Percentiles rank a stretch among this genome's conserved stretches.
Evolutionary conservation across 2,113 vertebrate species (phyloP).

Genomic region (Tetraodon nigroviridis): DNA sequence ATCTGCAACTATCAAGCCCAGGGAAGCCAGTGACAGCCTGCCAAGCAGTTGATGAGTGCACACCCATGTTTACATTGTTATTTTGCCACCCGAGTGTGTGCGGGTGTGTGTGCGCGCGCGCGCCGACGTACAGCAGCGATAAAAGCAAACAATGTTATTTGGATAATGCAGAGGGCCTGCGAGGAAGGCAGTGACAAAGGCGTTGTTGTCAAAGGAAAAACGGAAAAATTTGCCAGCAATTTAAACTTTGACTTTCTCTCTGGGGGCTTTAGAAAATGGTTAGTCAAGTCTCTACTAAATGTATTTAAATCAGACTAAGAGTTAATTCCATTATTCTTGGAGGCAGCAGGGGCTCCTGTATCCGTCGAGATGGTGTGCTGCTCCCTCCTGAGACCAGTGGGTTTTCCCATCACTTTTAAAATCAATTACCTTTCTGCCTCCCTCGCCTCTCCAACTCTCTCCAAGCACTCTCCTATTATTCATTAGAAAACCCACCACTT

Average conservation of each 20-base stretch:
- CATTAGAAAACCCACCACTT: slow-evolving; percentile 70
- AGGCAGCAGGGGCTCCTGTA: slow-evolving; percentile 59
- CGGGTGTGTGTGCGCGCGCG: slow-evolving; percentile 28
- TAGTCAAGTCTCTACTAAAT: slow-evolving; percentile 64
- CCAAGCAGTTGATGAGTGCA: slow-evolving; percentile 34
- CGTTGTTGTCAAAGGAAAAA: slow-evolving; percentile 34
- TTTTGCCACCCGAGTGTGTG: slow-evolving; percentile 31
- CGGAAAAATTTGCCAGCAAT: slow-evolving; percentile 39
- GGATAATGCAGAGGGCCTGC: slow-evolving; percentile 29
- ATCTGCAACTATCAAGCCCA: slow-evolving; percentile 24
- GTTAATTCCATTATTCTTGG: slow-evolving; percentile 69
- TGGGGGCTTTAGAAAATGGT: slow-evolving; percentile 59
- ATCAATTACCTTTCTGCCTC: slow-evolving; percentile 75
- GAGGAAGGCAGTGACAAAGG: slow-evolving; percentile 44
- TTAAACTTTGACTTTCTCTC: slow-evolving; percentile 63
- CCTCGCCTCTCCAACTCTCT: slow-evolving; percentile 62
- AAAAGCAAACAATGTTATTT: slow-evolving; percentile 31
- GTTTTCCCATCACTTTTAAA: slow-evolving; percentile 75
- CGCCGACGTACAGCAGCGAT: slow-evolving; percentile 32
- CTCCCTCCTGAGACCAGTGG: slow-evolving; percentile 68
- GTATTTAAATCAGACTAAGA: slow-evolving; percentile 65
- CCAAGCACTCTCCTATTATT: slow-evolving; percentile 70
- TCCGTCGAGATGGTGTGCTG: slow-evolving; percentile 62
- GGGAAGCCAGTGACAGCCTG: slow-evolving; percentile 43
- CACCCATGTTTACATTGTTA: slow-evolving; percentile 35